Base-by-base conservation (phyloP, 2,888 invertebrate species). In the Poecilus cupreus region DNA sequence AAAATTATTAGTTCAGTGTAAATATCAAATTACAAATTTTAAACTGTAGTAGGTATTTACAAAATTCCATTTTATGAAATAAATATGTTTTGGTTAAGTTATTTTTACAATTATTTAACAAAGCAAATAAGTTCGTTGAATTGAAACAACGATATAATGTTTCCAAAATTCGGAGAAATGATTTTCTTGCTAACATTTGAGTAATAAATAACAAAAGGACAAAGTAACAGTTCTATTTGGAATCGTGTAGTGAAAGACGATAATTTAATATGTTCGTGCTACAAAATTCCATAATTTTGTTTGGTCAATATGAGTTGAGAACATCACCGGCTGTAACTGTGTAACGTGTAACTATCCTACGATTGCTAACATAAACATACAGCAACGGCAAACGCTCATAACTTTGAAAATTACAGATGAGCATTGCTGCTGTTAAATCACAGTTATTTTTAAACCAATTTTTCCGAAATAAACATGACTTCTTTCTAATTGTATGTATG, bases 201-300 rank as follows among this genome's bases (percentile, higher is more conserved):
- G 37, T 68, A 37, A 68, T 68, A 68, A 68, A 68, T 37, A 10
- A 68, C 64, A 68, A 37, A 16, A 32, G 8, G 37, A 68, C 6
- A 68, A 37, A 68, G 16, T 68, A 68, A 37, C 16, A n/a, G 37
- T 68, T 68, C 64, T 13, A 37, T 68, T 68, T 37, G 64, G 18
- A 68, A 18, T 37, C 18, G 37, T 68, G 64, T 68, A 68, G 64
- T 60, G 64, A 24, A 75, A 43, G 39, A 77, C 13, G 57, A 60
- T 77, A 77, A 77, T 77, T 77, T 77, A 77, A 60, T 77, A 77
- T 60, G 64, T 77, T 77, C 77, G 77, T 77, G 77, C 39, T 22
- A 60, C 16, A 37, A 43, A 77, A 60, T 57, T 57, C 77, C 37
- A 60, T 77, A 77, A 77, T 77, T 77, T 77, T 77, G 77, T 77